phyloP scores from a whole-genome alignment of 2,888 invertebrate genomes.

The Chloroclysta siterata region DNA sequence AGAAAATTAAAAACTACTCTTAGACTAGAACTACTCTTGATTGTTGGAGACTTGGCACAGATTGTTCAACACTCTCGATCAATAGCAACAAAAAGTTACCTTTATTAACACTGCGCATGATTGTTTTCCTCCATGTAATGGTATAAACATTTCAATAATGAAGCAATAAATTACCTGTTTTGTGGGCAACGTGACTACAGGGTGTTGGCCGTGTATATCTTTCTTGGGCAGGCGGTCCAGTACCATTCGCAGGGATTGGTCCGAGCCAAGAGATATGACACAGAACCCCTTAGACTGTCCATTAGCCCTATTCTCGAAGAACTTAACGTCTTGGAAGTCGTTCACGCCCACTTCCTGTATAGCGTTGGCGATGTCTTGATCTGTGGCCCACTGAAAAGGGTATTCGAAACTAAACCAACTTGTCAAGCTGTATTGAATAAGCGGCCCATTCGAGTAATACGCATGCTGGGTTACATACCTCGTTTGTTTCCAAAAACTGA shows the following conservation, averaged over 20 bases:
- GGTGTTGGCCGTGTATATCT: conserved; percentile 97
- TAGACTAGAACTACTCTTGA: no score
- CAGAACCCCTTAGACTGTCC: conserved; percentile 99
- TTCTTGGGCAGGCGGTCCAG: conserved; percentile 98
- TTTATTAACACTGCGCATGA: no score
- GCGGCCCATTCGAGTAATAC: conserved; percentile 32
- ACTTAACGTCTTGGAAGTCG: conserved; percentile 99
- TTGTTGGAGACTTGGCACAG: no score
- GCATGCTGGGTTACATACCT: conserved; percentile 49
- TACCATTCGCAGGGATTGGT: conserved; percentile 93
- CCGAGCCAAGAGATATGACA: conserved; percentile 96
- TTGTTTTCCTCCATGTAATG: not conserved
- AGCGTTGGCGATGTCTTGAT: conserved; percentile 97
- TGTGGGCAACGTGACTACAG: conserved; percentile 97
- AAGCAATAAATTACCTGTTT: conserved; percentile 89
- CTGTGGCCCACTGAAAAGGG: conserved; percentile 96
- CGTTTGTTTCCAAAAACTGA: conserved; percentile 35
- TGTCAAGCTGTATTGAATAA: conserved; percentile 47
- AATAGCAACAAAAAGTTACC: no score
- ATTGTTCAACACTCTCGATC: no score
- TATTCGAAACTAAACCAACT: conserved; percentile 65
- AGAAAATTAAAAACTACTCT: no score
- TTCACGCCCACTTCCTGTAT: conserved; percentile 94
- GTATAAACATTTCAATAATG: not conserved
- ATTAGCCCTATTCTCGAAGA: conserved; percentile 99